These are phyloP conservation scores for Ramphastos sulfuratus DNA, from an alignment of 2,113 vertebrate genomes.

Conservation along the genomic window DNA sequence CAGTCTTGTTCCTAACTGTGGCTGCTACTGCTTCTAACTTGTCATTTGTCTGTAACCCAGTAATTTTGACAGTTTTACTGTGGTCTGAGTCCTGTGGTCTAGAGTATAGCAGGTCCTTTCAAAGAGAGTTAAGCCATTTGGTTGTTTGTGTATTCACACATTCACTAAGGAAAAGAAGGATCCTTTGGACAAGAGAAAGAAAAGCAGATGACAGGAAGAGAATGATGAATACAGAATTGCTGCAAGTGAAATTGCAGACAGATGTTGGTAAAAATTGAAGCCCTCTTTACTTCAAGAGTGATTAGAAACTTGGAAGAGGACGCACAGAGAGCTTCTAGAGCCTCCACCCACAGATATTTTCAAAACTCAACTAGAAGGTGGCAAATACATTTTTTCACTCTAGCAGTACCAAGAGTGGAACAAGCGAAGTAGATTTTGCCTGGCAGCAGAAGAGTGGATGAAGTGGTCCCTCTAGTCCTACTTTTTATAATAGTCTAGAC, in stretches of 20 bases:
- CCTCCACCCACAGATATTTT: fast-evolving
- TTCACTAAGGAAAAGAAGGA: neutral
- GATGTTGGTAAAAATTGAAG: neutral
- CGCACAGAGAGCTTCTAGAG: neutral
- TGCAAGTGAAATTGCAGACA: neutral
- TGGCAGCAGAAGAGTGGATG: neutral
- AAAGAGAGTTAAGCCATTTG: neutral
- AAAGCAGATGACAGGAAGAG: neutral
- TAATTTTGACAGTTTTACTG: neutral
- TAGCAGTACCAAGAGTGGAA: neutral
- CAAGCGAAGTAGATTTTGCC: neutral
- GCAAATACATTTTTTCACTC: neutral
- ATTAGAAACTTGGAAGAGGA: neutral
- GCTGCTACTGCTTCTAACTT: neutral
- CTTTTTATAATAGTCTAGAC: neutral
- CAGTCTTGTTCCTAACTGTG: neutral
- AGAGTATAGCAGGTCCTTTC: neutral
- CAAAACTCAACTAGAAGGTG: neutral
- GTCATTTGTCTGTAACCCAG: neutral
- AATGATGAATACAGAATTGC: fast-evolving
- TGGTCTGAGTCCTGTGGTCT: neutral
- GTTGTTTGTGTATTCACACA: neutral
- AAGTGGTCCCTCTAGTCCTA: neutral
- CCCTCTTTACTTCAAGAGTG: neutral
- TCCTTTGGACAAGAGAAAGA: neutral